Evolutionary conservation across 2,113 vertebrate genomes (phyloP).

Genomic region (Phoenicopterus ruber): DNA sequence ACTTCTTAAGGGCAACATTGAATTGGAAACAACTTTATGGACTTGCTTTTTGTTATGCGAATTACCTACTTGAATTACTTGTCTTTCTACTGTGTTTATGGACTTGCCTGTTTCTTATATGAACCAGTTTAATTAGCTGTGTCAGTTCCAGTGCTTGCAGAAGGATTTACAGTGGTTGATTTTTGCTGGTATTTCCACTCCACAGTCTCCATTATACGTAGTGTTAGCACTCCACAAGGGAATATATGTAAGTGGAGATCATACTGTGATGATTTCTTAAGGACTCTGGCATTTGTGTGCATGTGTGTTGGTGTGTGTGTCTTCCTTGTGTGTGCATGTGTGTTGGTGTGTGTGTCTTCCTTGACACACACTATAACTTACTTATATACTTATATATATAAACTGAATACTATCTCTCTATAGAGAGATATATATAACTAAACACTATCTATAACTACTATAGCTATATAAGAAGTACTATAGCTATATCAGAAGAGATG

Average conservation of each 20-base stretch:
- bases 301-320: neutral
- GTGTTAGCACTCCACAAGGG: neutral
- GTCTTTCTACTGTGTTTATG: slow-evolving; percentile 51
- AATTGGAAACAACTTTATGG: slow-evolving; percentile 62
- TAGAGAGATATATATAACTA: no score
- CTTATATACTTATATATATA: no score
- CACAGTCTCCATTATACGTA: neutral
- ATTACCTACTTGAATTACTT: slow-evolving; percentile 48
- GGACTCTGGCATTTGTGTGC: neutral
- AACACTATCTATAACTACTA: neutral
- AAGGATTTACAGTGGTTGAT: slow-evolving; percentile 39
- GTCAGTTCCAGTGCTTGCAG: slow-evolving; percentile 2
- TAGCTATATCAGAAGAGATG: neutral
- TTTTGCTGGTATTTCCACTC: slow-evolving; percentile 1
- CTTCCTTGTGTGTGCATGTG: no score
- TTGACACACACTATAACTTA: no score
- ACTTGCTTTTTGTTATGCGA: slow-evolving; percentile 55
- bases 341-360: no score
- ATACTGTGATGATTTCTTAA: neutral
- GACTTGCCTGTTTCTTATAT: slow-evolving; percentile 23
- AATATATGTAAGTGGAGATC: neutral
- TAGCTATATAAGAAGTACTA: neutral
- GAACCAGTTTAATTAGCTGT: slow-evolving; percentile 47
- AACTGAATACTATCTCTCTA: no score
- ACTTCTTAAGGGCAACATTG: neutral